Base-by-base conservation (phyloP, 1,140 invertebrate species). In the Pogonus chalceus region DNA sequence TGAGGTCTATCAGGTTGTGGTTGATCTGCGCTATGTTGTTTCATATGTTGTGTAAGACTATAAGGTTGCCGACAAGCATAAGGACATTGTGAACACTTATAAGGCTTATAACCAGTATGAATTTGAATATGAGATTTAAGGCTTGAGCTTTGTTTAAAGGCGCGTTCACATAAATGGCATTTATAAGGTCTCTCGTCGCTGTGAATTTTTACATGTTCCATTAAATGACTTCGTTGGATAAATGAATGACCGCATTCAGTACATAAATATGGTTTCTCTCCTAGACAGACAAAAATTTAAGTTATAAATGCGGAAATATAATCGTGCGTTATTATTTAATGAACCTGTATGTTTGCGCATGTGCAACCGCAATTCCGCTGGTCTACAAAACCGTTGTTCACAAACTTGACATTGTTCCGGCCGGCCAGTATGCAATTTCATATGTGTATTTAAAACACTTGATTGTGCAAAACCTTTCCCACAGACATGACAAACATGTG, bases 1-100 rank as follows among this genome's bases (percentile, higher is more conserved):
- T 84, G 80, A 21, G 83, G 78, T 74, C 84, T 74, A 51, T 83
- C 79, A 20, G 83, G 76, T 74, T 84, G 74, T 1, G 51, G 39
- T 1, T 18, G 21, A 46, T 56, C 51, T 23, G 16, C 48, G 21
- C 20, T 22, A 47, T 58, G 57, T 51, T 50, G 43, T 20, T 39
- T 51, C 57, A 58, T 58, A 20, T 58, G 57, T 35, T 56, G 50
- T 1, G 46, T 56, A 12, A 58, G 31, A 43, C 54, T 49, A 16
- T 56, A 53, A 18, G 43, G 52, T 39, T 56, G 57, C 16, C 57
- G 51, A 49, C 57, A 58, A 2, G 54, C 57, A 50, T 58, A 58
- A 2, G 57, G 21, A 51, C 57, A 58, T n/a, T 56, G 49, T n/a
- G 10, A 26, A 37, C 57, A 58, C 37, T 51, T 53, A 35, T 51